A percentile compares a stretch with the other conserved stretches of the same genome.
Conservation (phyloP, 2,797 vertebrate species). For the Gorsachius magnificus region DNA sequence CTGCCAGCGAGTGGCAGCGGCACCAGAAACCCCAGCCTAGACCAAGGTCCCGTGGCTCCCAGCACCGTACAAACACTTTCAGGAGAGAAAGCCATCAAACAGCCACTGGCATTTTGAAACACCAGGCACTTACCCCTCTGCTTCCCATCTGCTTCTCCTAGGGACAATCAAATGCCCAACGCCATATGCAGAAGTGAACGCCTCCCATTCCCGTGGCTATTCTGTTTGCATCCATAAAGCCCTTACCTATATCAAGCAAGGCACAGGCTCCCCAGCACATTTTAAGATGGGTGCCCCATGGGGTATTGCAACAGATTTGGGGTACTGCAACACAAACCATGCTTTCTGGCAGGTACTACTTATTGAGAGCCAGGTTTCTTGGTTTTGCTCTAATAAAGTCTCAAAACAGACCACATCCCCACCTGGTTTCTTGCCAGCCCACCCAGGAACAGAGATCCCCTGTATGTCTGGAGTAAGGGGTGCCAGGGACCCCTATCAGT, state of each 20-base stretch:
- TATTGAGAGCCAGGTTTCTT: background rate
- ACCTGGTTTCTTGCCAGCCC: background rate
- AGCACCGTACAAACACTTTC: too few relatives aligned
- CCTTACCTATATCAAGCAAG: fast-evolving
- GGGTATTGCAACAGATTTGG: background rate
- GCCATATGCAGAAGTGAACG: fast-evolving
- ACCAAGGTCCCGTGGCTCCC: fast-evolving
- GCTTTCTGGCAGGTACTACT: background rate
- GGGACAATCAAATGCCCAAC: background rate
- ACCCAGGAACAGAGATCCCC: background rate
- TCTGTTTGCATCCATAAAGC: fast-evolving
- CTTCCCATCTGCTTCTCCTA: background rate
- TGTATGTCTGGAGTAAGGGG: fast-evolving
- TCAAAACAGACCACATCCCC: background rate
- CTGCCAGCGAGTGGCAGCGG: fast-evolving
- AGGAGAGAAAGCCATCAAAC: fast-evolving
- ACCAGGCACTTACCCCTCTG: background rate
- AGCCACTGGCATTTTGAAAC: background rate
- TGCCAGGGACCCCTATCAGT: background rate
- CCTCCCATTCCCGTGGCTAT: background rate
- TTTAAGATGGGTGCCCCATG: fast-evolving
- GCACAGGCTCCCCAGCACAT: fast-evolving
- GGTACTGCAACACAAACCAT: fast-evolving
- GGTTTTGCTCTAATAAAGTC: background rate
- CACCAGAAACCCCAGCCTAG: background rate